phyloP scores from a whole-genome alignment of 2,797 vertebrate species.

The Sebastes taczanowskii region DNA sequence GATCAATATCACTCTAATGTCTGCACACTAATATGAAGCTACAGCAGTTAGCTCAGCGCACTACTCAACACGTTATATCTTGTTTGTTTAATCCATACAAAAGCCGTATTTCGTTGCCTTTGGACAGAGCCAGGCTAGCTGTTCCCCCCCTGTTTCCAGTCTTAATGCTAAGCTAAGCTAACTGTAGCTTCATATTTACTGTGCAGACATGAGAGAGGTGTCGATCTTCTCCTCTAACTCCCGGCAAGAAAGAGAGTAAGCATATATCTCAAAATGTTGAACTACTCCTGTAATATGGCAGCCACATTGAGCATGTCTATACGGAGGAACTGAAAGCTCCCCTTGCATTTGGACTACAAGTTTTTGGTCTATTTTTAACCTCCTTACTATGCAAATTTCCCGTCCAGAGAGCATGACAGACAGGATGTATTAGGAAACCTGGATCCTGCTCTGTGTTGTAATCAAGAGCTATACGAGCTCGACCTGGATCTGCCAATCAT shows the following conservation, averaged over 20 bases:
- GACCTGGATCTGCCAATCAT: slow-evolving; percentile 28
- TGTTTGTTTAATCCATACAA: neutral
- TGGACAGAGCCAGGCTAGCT: neutral
- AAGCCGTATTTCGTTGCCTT: neutral
- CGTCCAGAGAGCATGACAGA: slow-evolving; percentile 27
- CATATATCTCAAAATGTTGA: neutral
- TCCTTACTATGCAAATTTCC: slow-evolving; percentile 35
- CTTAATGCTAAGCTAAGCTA: neutral
- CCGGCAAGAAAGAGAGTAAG: neutral
- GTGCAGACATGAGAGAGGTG: neutral
- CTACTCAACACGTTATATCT: neutral
- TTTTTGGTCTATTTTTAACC: slow-evolving; percentile 42
- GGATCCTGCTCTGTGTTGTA: slow-evolving; percentile 20
- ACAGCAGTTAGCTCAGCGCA: neutral
- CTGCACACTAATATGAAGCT: neutral
- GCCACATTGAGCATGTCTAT: neutral
- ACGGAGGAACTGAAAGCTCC: neutral
- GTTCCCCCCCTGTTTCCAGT: neutral
- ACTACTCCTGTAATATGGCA: neutral
- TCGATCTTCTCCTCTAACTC: neutral
- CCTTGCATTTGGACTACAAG: neutral
- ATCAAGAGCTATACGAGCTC: slow-evolving; percentile 10
- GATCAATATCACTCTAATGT: slow-evolving; percentile 1
- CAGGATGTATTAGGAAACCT: slow-evolving; percentile 12
- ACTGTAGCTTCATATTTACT: neutral